Base-by-base conservation (phyloP, 1,140 invertebrate genomes). In the Zaprionus kolodkinae region DNA sequence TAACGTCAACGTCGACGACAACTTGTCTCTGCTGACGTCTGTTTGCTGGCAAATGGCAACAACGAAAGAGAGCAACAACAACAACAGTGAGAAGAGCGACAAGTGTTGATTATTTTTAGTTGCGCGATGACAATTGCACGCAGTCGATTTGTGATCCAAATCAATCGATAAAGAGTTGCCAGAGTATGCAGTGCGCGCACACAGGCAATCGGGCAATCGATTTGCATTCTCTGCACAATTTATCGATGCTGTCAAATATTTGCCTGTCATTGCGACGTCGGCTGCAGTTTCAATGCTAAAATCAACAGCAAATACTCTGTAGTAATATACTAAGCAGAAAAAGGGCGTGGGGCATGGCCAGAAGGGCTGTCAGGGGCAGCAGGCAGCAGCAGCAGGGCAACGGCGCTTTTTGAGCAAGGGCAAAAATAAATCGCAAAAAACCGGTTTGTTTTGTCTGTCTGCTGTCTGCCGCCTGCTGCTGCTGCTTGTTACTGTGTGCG, bases 391-490 rank as follows among this genome's bases (percentile, higher is more conserved):
- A 21, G 21, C 21, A 33, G 27, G 57, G 50, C 38, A 57, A 15
- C 27, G 61, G 57, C 45, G 55, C 15, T 15, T 52, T n/a, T 57
- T 40, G 48, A 75, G 62, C 71, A 80, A 89, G 64, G 63, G 71
- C 76, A 89, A 76, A 88, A 85, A 89, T 85, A 89, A 88, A 89
- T 89, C 81, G 81, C 81, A 88, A 88, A 88, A 88, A 88, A 88
- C 85, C 85, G 85, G 85, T 88, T 88, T 43, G 52, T n/a, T 55
- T 25, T 55, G 52, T 74, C 70, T 89, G 84, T 88, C 83, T 81
- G 81, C 78, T 68, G 79, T 54, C 63, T 35, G 33, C 33, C 62
- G 33, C 33, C 62, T 72, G 76, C 67, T 30, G 27, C 63, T 79
- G 76, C 81, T 84, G n/a, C n/a, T n/a, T 65, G 64, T 85, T 81